Conservation (phyloP, 1,140 invertebrate genomes). For the Phymastichus coffea region DNA sequence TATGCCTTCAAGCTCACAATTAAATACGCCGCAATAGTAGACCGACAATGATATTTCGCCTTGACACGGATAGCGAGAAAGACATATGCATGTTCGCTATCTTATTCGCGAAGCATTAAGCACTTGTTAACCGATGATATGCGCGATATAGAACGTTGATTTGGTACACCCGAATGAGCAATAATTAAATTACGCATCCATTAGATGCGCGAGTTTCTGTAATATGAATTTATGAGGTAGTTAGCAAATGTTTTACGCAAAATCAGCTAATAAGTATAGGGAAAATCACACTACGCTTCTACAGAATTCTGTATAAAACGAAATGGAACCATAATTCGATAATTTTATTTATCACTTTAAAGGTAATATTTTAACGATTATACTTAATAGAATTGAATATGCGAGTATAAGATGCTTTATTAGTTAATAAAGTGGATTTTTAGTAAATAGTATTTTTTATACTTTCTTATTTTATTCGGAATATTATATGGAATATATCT, state of each 20-base stretch:
- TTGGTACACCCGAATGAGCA: slow-evolving; percentile 6
- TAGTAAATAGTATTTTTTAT: too few species aligned
- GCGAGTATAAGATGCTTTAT: too few species aligned
- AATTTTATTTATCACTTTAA: too few species aligned
- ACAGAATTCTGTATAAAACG: too few species aligned
- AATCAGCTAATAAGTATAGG: neutral
- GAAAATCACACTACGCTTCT: neutral
- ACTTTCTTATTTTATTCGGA: too few species aligned
- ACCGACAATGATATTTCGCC: neutral
- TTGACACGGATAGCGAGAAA: neutral
- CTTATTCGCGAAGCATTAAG: slow-evolving; percentile 3
- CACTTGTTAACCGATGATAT: slow-evolving; percentile 24
- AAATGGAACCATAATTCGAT: too few species aligned
- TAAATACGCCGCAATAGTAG: neutral
- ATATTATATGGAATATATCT: too few species aligned
- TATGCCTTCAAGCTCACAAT: neutral
- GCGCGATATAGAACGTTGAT: slow-evolving; percentile 6
- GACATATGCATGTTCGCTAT: slow-evolving; percentile 13
- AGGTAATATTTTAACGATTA: too few species aligned
- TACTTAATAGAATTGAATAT: too few species aligned
- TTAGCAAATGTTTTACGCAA: neutral
- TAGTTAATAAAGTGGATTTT: too few species aligned
- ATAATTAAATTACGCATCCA: slow-evolving; percentile 22
- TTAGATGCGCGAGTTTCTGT: slow-evolving; percentile 12
- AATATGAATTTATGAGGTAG: slow-evolving; percentile 10